Percentiles rank a stretch among this genome's conserved stretches.
Conservation (phyloP, 2,797 vertebrate genomes). For the Myotis myotis region DNA sequence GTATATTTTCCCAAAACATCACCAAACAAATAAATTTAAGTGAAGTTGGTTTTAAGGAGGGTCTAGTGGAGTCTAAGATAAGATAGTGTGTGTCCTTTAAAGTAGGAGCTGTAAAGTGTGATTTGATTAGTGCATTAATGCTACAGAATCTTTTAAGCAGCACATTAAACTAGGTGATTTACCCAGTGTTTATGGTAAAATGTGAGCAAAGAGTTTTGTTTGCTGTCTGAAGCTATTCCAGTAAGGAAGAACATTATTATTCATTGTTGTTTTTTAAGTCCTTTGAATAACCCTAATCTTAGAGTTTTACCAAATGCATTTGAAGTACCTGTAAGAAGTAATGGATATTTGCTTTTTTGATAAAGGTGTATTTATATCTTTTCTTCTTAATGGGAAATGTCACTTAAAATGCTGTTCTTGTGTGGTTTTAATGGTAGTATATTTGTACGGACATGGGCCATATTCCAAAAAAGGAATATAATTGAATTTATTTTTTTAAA, state of each 20-base stretch:
- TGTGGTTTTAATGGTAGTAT: constrained; percentile 35
- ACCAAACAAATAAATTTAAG: constrained; percentile 54
- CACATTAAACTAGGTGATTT: constrained; percentile 41
- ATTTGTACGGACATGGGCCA: neutral
- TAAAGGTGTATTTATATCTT: neutral
- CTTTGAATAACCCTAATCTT: constrained; percentile 10
- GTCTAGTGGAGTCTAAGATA: neutral
- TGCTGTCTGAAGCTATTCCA: constrained; percentile 10
- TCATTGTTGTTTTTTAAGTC: constrained; percentile 13
- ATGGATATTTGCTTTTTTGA: constrained; percentile 27
- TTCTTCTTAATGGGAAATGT: neutral
- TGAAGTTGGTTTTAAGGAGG: neutral
- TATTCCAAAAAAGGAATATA: constrained; percentile 19
- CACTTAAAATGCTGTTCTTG: constrained; percentile 41
- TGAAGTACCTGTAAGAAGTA: constrained; percentile 27
- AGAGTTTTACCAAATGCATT: constrained; percentile 23
- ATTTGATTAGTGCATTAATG: neutral
- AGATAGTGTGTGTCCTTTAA: constrained; percentile 51
- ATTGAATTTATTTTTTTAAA: constrained; percentile 35
- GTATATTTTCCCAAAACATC: constrained; percentile 21
- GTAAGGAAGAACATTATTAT: neutral
- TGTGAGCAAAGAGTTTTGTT: constrained; percentile 45
- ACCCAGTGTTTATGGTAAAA: constrained; percentile 23
- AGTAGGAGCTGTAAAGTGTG: constrained; percentile 58
- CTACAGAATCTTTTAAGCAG: constrained; percentile 14